Conservation (phyloP, 2,888 invertebrate genomes). For the Argyresthia goedartella region DNA sequence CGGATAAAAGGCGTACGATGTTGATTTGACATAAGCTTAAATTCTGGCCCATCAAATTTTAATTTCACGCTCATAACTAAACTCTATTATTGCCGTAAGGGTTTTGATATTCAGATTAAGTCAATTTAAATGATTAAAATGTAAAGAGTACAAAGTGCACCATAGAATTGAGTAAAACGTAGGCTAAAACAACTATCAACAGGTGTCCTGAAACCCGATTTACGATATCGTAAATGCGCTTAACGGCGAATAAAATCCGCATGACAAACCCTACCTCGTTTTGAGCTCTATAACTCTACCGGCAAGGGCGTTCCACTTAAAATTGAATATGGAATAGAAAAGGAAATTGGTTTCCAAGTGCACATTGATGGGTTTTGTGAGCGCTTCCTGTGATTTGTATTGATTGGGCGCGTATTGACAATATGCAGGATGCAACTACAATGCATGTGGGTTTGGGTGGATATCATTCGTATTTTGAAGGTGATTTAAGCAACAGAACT, state of each 20-base stretch:
- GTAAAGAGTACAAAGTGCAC: too few relatives aligned
- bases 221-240: background rate
- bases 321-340: constrained; percentile 54
- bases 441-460: too few relatives aligned
- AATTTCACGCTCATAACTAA: too few relatives aligned
- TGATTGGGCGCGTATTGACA: constrained; percentile 18
- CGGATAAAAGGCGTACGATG: too few relatives aligned
- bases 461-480: too few relatives aligned
- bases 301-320: constrained; percentile 24
- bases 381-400: constrained; percentile 57
- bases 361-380: constrained; percentile 32
- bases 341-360: constrained; percentile 65
- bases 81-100: too few relatives aligned
- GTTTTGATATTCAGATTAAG: too few relatives aligned
- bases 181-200: background rate
- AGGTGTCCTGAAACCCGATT: background rate
- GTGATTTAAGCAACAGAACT: too few relatives aligned
- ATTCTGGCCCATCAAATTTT: too few relatives aligned
- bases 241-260: background rate
- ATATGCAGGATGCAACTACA: background rate
- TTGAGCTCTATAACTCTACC: background rate
- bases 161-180: too few relatives aligned
- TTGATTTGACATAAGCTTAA: too few relatives aligned
- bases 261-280: background rate
- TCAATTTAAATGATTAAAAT: too few relatives aligned